Conservation (phyloP, 2,113 vertebrate genomes). For the Crocuta crocuta region DNA sequence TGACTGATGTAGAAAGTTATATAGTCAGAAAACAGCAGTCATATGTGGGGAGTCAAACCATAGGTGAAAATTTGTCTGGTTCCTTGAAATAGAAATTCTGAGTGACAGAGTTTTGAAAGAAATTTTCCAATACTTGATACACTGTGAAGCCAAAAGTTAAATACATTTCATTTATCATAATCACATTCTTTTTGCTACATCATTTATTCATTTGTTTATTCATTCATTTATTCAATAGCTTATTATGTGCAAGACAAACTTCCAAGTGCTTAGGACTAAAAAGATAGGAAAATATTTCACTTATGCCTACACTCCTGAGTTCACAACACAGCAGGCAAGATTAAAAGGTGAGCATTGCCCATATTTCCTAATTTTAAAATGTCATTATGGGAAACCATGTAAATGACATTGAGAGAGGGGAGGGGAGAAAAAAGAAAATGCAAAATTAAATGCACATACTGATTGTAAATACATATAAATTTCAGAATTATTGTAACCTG, state of each 20-base stretch:
- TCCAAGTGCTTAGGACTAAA: not conserved
- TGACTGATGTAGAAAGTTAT: not conserved
- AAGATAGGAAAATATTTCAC: not conserved
- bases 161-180: not conserved
- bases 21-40: not conserved
- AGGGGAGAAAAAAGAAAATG: not conserved
- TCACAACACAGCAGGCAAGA: not conserved
- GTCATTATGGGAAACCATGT: not conserved
- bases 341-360: not conserved
- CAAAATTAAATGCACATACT: not conserved
- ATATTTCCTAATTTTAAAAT: not conserved
- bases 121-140: not conserved
- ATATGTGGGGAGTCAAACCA: not conserved
- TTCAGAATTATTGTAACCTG: not conserved
- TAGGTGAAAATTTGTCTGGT: not conserved
- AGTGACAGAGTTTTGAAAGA: not conserved
- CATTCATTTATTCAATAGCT: not conserved
- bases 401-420: not conserved
- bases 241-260: not conserved
- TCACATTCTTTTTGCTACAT: not conserved
- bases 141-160: not conserved
- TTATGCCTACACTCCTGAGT: not conserved
- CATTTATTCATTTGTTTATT: not conserved
- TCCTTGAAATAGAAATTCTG: constrained; percentile 1
- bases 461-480: not conserved